These are phyloP conservation scores for Erannis defoliaria DNA, from an alignment of 2,888 invertebrate species.

Conservation along the genomic window DNA sequence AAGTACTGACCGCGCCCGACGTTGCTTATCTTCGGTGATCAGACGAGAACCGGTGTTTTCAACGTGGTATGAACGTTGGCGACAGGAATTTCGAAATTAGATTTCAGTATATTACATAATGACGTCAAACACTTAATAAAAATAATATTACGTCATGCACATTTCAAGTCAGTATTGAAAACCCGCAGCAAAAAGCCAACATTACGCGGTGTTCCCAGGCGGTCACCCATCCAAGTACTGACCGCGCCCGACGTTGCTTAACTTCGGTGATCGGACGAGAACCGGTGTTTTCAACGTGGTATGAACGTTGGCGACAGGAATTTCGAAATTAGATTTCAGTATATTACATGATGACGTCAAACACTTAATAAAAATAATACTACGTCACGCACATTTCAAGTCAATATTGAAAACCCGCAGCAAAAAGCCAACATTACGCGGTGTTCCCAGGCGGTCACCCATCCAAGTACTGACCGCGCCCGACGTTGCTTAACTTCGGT, in stretches of 20 bases:
- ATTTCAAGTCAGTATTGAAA: too few species aligned
- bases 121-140: too few species aligned
- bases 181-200: slow-evolving; percentile 58
- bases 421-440: slow-evolving; percentile 63
- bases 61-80: slow-evolving; percentile 75
- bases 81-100: too few species aligned
- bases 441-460: slow-evolving; percentile 81
- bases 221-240: slow-evolving; percentile 85
- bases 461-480: slow-evolving; percentile 84
- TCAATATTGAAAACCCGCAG: too few species aligned
- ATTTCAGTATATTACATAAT: too few species aligned
- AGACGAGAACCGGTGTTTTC: slow-evolving; percentile 79
- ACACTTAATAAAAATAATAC: too few species aligned
- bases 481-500: slow-evolving; percentile 80
- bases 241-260: slow-evolving; percentile 81
- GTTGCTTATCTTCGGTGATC: slow-evolving; percentile 80
- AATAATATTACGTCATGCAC: too few species aligned
- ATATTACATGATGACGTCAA: too few species aligned
- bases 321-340: too few species aligned
- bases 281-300: slow-evolving; percentile 72
- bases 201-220: slow-evolving; percentile 71
- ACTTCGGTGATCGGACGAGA: slow-evolving; percentile 82
- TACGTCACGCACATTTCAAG: too few species aligned
- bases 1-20: slow-evolving; percentile 83
- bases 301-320: slow-evolving; percentile 70